Percentiles rank a stretch among this genome's conserved stretches.
Conservation (phyloP, 64 coral and sea anemone genomes). For the Orbicella faveolata region DNA sequence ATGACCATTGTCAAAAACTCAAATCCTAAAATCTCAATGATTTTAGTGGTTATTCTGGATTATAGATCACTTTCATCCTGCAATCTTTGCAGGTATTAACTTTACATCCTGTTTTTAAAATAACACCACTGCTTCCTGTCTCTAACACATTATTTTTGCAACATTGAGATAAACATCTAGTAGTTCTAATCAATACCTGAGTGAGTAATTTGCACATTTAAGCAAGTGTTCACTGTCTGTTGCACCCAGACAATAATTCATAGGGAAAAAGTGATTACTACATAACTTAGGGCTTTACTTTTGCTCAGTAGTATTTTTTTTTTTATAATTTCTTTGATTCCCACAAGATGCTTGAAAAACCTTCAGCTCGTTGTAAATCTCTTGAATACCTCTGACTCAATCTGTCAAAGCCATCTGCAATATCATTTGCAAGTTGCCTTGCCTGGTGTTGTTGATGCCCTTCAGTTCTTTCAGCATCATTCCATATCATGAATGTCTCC, state of each 20-base stretch:
- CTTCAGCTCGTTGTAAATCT: constrained; percentile 83
- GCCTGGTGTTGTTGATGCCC: constrained; percentile 41
- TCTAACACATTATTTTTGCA: too few species aligned
- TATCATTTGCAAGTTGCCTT: constrained; percentile 74
- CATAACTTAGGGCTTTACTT: too few species aligned
- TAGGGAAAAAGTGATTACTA: too few species aligned
- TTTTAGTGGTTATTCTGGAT: neutral
- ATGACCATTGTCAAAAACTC: constrained; percentile 18
- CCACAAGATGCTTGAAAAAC: constrained; percentile 40
- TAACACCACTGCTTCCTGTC: too few species aligned
- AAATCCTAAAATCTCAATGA: constrained; percentile 13
- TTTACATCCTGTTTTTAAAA: too few species aligned
- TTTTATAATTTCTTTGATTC: neutral
- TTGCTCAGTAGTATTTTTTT: neutral
- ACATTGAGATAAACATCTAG: too few species aligned
- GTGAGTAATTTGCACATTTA: too few species aligned
- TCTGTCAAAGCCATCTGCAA: constrained; percentile 93
- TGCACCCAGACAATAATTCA: too few species aligned
- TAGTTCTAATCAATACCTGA: too few species aligned
- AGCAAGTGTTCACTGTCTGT: too few species aligned
- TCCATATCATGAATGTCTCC: constrained; percentile 67
- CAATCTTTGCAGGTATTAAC: too few species aligned
- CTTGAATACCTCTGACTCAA: constrained; percentile 69
- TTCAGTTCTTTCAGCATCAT: constrained; percentile 13
- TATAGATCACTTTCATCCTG: neutral